Evolutionary conservation across 2,113 vertebrate genomes (phyloP), one percentile per base, ranked within the genome.

Genomic region (Crypturellus undulatus): DNA sequence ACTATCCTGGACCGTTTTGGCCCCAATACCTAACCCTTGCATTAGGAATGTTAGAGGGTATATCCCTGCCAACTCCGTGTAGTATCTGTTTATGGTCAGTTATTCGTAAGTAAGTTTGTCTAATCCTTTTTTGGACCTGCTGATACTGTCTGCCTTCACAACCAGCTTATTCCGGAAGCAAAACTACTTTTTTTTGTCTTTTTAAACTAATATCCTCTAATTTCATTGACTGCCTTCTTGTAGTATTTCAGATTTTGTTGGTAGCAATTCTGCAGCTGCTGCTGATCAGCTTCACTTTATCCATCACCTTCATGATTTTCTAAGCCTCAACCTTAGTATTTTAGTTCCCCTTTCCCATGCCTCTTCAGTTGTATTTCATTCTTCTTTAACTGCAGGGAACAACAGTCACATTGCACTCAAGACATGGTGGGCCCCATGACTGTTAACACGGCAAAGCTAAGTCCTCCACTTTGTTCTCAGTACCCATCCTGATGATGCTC

Each of bases 341-440:
- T 75, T 47, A 28, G 11, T 87, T 89, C 32, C 87, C 30, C 34
- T 71, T 9, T 79, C 68, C 38, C 79, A 9, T 69, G 38, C 21
- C 19, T 51, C n/a, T 87, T 16, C 32, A 30, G 4, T 28, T 59
- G 54, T 19, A 24, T 59, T 79, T 15, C 20, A 68, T 24, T 9
- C 14, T 76, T 4, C 17, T 45, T 42, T 54, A 87, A 25, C 51
- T 45, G 12, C 58, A 52, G 17, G 84, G 62, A 72, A 20, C 26
- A 64, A 47, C 77, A 56, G 2, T 60, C 19, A 47, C 32, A 17
- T 9, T 63, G 22, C 12, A 10, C 10, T 42, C 24, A 60, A 43
- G 43, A 14, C 10, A 30, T 7, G n/a, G 38, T 18, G 25, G 8
- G 28, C 8, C 8, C 6, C 1, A 0, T 49, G 7, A 5, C 51